These are phyloP conservation scores for Gortyna flavago DNA, from an alignment of 2,888 invertebrate species.

Conservation along the genomic window DNA sequence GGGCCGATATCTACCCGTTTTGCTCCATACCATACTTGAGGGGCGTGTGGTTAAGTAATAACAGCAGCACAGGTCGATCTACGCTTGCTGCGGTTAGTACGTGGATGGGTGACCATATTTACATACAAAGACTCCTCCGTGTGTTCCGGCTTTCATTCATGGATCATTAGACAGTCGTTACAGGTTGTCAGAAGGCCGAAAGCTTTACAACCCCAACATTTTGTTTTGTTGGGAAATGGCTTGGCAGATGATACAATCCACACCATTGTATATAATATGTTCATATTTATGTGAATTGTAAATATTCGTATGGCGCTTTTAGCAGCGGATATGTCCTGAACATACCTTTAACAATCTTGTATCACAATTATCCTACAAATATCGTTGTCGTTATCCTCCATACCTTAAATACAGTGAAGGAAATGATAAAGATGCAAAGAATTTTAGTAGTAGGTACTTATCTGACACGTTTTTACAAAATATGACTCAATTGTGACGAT, in stretches of 20 bases:
- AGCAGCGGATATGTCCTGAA: not conserved
- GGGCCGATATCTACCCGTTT: not conserved
- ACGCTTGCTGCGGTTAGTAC: too few relatives aligned
- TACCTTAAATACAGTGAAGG: not conserved
- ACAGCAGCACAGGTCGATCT: too few relatives aligned
- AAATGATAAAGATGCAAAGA: conserved; percentile 8
- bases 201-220: too few relatives aligned
- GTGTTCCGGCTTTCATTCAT: too few relatives aligned
- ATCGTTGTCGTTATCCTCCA: not conserved
- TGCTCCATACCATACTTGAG: not conserved
- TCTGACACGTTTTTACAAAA: not conserved
- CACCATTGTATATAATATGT: not conserved
- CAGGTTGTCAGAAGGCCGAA: too few relatives aligned
- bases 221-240: too few relatives aligned
- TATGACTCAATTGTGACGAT: conserved; percentile 2
- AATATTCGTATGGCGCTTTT: not conserved
- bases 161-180: too few relatives aligned
- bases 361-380: not conserved
- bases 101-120: too few relatives aligned
- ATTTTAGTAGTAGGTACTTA: not conserved
- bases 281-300: not conserved
- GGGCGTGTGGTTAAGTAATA: too few relatives aligned
- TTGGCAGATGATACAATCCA: too few relatives aligned
- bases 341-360: not conserved
- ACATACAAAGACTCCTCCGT: not conserved